Percentiles rank a stretch among this genome's conserved stretches.
Conservation (phyloP, 2,113 vertebrate genomes). For the Willisornis vidua region DNA sequence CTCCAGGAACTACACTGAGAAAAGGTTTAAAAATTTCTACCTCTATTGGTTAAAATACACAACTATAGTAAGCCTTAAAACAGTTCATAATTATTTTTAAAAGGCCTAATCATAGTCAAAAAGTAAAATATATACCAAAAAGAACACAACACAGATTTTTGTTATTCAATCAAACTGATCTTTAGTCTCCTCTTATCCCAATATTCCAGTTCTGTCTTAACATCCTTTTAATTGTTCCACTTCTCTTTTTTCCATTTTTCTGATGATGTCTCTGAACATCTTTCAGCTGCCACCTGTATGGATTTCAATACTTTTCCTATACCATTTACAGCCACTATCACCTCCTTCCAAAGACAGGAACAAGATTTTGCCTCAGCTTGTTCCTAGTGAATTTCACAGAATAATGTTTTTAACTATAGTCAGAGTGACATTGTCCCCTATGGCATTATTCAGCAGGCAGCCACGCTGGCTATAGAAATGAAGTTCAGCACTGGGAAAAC, state of each 20-base stretch:
- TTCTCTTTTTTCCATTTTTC: background rate
- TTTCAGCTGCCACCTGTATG: background rate
- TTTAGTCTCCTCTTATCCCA: background rate
- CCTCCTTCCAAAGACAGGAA: background rate
- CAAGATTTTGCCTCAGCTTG: background rate
- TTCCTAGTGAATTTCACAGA: constrained; percentile 26
- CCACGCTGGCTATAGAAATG: background rate
- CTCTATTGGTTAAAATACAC: background rate
- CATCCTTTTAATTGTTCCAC: background rate
- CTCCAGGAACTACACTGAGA: background rate
- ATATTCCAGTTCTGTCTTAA: background rate
- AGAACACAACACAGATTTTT: background rate
- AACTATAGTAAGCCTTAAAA: background rate
- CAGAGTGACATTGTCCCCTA: constrained; percentile 7
- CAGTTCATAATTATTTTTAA: background rate
- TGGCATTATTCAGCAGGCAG: constrained; percentile 43
- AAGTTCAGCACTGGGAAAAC: constrained; percentile 38
- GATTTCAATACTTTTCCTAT: background rate
- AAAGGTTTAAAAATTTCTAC: background rate
- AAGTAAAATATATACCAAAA: background rate
- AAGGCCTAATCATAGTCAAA: background rate
- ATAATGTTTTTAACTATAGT: constrained; percentile 36
- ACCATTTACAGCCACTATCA: background rate
- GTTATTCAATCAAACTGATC: background rate
- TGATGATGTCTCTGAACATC: background rate